Conservation (phyloP, 1,140 invertebrate genomes). For the Scaptomyza hsui region DNA sequence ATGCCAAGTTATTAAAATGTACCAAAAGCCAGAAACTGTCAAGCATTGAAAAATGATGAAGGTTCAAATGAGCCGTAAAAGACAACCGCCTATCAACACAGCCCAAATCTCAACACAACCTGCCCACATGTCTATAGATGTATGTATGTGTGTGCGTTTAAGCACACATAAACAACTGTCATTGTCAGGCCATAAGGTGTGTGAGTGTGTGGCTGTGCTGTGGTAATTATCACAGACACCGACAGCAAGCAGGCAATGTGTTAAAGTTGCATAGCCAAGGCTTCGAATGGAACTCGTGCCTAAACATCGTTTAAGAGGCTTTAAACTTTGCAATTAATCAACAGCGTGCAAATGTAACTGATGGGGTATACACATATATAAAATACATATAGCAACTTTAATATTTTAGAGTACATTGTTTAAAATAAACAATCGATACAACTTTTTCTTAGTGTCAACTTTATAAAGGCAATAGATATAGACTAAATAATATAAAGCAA, state of each 20-base stretch:
- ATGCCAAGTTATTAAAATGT: conserved; percentile 27
- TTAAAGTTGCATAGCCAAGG: conserved; percentile 58
- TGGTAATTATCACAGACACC: conserved; percentile 29
- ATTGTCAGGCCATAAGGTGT: neutral
- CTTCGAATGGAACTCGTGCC: conserved; percentile 44
- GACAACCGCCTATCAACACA: conserved; percentile 14
- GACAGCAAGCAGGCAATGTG: conserved; percentile 45
- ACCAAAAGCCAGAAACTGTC: conserved; percentile 17
- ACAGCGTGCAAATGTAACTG: neutral
- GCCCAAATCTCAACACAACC: conserved; percentile 16
- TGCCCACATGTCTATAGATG: neutral
- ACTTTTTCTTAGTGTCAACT: no score
- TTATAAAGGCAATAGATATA: no score
- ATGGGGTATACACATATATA: no score
- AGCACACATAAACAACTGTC: neutral
- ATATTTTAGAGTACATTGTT: no score
- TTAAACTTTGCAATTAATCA: conserved; percentile 67
- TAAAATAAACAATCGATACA: no score
- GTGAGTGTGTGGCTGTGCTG: neutral
- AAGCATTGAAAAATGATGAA: conserved; percentile 37
- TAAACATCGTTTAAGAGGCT: conserved; percentile 63
- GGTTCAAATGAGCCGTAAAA: conserved; percentile 53
- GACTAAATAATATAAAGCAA: no score
- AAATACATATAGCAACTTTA: no score
- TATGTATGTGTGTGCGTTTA: neutral